phyloP scores from a whole-genome alignment of 1,140 invertebrate genomes.

The Achroia grisella region DNA sequence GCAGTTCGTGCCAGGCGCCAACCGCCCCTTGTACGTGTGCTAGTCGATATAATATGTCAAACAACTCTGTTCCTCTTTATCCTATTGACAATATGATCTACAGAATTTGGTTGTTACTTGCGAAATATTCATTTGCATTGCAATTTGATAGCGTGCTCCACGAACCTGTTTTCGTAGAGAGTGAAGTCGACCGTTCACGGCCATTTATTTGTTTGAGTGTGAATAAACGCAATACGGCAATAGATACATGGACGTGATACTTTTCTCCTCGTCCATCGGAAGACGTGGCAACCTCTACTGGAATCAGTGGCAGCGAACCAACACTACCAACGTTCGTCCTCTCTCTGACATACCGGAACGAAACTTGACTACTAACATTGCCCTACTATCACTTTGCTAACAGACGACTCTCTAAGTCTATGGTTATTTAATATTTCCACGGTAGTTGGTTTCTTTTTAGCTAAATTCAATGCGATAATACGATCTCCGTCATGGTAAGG shows the following conservation, averaged over 20 bases:
- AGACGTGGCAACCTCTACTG: constrained; percentile 14
- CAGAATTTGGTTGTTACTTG: background rate
- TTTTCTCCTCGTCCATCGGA: constrained; percentile 21
- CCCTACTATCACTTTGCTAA: constrained; percentile 63
- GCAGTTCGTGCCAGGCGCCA: constrained; percentile 57
- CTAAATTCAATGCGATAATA: background rate
- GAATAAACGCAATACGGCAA: too few relatives aligned
- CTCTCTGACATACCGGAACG: constrained; percentile 52
- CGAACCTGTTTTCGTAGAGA: constrained; percentile 36
- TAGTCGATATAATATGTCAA: constrained; percentile 39
- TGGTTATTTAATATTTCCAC: constrained; percentile 16
- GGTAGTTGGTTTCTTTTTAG: too few relatives aligned
- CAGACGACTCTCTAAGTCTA: constrained; percentile 46
- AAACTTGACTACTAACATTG: constrained; percentile 47
- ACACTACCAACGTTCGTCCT: constrained; percentile 34
- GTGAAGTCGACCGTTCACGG: constrained; percentile 45
- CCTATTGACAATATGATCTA: too few relatives aligned
- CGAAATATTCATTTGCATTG: constrained; percentile 11
- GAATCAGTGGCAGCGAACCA: constrained; percentile 19
- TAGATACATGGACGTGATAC: constrained; percentile 27
- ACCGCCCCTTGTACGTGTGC: constrained; percentile 25
- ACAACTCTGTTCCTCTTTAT: background rate
- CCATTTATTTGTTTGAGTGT: constrained; percentile 25
- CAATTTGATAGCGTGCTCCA: constrained; percentile 16
- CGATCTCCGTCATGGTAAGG: background rate